phyloP scores from a whole-genome alignment of 1,140 invertebrate species.

The Drosophila saltans region DNA sequence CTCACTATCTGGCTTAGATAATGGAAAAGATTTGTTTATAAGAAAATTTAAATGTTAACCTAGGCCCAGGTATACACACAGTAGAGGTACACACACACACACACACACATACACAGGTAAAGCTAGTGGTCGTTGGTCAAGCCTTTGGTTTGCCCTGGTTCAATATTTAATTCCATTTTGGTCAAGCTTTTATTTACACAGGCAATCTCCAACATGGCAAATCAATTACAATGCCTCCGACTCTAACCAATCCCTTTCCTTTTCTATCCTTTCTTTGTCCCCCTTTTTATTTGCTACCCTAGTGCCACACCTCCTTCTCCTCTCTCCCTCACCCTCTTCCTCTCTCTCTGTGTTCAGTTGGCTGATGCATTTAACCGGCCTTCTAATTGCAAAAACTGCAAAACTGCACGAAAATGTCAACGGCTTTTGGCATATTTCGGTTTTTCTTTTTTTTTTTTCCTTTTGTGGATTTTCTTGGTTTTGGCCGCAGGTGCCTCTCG shows the following conservation, averaged over 20 bases:
- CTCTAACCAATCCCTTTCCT: constrained; percentile 11
- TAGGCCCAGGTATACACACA: constrained; percentile 1
- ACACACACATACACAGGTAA: neutral
- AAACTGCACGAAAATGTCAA: constrained; percentile 74
- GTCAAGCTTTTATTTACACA: constrained; percentile 46
- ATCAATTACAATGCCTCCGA: constrained; percentile 63
- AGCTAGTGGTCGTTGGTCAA: neutral
- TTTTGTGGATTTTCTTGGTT: constrained; percentile 11
- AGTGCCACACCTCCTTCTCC: neutral
- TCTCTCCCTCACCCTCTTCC: constrained; percentile 17
- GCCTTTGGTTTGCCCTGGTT: constrained; percentile 28
- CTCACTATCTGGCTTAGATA: constrained; percentile 28
- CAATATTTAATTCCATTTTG: constrained; percentile 65
- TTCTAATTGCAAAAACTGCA: constrained; percentile 65
- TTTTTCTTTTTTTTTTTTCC: constrained; percentile 25
- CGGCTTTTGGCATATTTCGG: constrained; percentile 65
- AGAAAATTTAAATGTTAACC: constrained; percentile 52
- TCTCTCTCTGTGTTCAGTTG: constrained; percentile 14
- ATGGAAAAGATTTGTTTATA: constrained; percentile 67
- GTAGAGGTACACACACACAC: neutral
- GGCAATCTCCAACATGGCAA: constrained; percentile 46
- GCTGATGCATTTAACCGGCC: constrained; percentile 54
- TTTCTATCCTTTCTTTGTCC: too few relatives aligned
- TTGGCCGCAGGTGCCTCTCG: constrained; percentile 63
- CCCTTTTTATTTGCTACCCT: too few relatives aligned